Evolutionary conservation across 2,797 vertebrate species (phyloP).

Genomic region (Momotus momota): DNA sequence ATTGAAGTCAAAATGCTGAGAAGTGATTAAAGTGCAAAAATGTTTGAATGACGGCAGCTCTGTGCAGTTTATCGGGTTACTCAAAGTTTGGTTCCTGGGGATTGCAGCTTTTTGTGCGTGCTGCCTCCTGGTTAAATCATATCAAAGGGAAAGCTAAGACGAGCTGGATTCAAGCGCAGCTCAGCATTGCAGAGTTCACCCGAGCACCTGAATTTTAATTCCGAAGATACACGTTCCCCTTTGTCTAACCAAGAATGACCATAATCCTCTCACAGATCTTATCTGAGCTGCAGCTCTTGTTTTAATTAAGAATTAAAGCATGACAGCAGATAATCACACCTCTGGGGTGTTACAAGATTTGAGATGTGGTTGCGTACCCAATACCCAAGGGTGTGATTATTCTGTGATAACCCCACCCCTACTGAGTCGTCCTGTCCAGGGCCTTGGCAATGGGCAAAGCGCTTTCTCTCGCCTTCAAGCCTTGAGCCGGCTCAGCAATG

Average conservation of each 20-base stretch:
- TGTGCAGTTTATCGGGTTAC: neutral
- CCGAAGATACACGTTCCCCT: neutral
- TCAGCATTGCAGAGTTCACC: neutral
- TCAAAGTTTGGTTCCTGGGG: neutral
- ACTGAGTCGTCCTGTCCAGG: neutral
- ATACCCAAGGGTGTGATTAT: conserved; percentile 59
- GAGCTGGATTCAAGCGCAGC: neutral
- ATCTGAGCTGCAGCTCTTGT: conserved; percentile 62
- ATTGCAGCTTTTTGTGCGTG: neutral
- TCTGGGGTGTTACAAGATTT: conserved; percentile 64
- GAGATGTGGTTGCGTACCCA: conserved; percentile 57
- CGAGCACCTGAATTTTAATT: conserved; percentile 31
- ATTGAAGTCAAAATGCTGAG: conserved; percentile 5
- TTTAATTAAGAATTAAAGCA: conserved; percentile 79
- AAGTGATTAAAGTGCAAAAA: neutral
- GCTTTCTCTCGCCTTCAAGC: neutral
- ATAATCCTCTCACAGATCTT: conserved; percentile 57
- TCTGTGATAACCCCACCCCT: conserved; percentile 29
- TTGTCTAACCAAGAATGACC: conserved; percentile 48
- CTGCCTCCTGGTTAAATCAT: neutral
- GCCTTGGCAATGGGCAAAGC: neutral
- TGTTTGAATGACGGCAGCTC: neutral
- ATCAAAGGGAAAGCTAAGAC: conserved; percentile 6
- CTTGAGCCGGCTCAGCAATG: neutral
- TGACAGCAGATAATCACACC: conserved; percentile 73